These are phyloP conservation scores for Taeniopygia guttata DNA, from an alignment of 2,797 vertebrate species.

Conservation along the genomic window DNA sequence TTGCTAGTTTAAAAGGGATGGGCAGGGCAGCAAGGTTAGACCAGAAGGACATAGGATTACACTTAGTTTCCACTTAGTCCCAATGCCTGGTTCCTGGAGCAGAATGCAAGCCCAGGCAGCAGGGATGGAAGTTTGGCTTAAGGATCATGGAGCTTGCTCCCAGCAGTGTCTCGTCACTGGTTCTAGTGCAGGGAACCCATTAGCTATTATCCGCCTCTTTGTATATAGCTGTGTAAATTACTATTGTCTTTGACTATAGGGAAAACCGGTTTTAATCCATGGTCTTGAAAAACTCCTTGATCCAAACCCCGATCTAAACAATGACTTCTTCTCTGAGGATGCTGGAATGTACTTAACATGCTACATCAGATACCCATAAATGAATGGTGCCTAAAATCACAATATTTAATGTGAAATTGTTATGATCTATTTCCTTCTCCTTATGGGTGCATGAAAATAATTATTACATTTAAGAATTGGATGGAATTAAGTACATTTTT, in stretches of 20 bases:
- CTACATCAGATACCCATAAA: neutral
- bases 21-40: neutral
- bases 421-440: neutral
- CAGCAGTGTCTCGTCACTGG: conserved; percentile 6
- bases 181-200: neutral
- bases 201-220: conserved; percentile 50
- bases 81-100: neutral
- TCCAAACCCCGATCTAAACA: conserved; percentile 53
- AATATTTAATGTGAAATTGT: neutral
- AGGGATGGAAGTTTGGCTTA: neutral
- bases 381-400: neutral
- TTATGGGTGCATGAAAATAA: neutral
- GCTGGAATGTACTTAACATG: neutral
- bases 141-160: neutral
- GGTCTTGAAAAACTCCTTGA: conserved; percentile 60
- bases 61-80: neutral
- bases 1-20: neutral
- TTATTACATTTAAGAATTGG: neutral
- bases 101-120: neutral
- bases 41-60: neutral
- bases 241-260: conserved; percentile 44
- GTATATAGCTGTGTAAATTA: conserved; percentile 51
- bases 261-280: conserved; percentile 39
- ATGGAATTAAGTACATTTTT: neutral
- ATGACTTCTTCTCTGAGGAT: conserved; percentile 13